Evolutionary conservation across 2,888 invertebrate genomes (phyloP), one percentile per base, ranked within the genome.

Genomic region (Laothoe populi): DNA sequence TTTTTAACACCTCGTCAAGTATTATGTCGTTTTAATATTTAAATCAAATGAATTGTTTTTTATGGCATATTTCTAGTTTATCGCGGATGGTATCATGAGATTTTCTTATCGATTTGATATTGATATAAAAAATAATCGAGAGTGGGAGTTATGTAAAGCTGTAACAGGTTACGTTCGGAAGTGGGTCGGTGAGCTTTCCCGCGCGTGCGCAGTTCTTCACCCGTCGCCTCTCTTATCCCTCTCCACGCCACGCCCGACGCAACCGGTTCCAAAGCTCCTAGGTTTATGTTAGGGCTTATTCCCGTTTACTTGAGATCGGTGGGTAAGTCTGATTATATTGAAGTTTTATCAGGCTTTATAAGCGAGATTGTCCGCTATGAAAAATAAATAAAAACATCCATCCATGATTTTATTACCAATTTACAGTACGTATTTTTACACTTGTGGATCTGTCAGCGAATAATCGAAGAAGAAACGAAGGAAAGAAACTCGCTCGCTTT

Each of bases 101-200:
- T 19, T 13, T 38, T 44, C 19, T 19, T 35, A 35, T 53, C 35
- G 53, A 35, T 53, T 53, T 53, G 35, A 35, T 53, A 53, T 53
- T 35, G 35, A 53, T 35, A 35, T 10, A 35, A 53, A 53, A 48
- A 44, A 19, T 31, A 70, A 73, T 75, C 73, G 80, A 81, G 79
- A 73, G 79, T 74, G 69, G 72, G 72, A 70, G 72, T 82, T 82
- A 82, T 81, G 79, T 80, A 82, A 82, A 77, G 69, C 68, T 64
- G 44, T 45, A 63, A 59, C 63, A 60, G 59, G 63, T 63, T 63
- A 42, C 26, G 74, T 69, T 72, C 70, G 73, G 73, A 87, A 82
- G 81, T 87, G 84, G 88, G 88, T 87, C 88, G 87, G 77, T 72
- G 72, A 76, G 84, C 83, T 89, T 88, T 88, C 86, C 84, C 82